Conservation (phyloP, 2,888 invertebrate genomes). For the Gastrophysa polygoni region DNA sequence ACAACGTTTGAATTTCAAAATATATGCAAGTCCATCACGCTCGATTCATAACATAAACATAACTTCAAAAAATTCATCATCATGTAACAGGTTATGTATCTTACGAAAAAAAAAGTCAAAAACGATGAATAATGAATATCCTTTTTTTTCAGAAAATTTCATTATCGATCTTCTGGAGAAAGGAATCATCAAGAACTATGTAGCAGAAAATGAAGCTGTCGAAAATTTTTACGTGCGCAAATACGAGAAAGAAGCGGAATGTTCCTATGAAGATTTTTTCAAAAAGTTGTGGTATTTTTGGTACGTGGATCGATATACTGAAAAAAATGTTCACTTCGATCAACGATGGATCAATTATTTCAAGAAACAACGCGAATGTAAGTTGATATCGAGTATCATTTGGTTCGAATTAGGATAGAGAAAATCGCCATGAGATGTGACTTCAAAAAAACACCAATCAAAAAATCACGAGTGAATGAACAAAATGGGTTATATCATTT, state of each 20-base stretch:
- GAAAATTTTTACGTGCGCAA: constrained; percentile 15
- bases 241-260: constrained; percentile 1
- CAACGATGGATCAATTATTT: constrained; percentile 26
- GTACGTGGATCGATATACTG: constrained; percentile 18
- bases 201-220: constrained; percentile 9
- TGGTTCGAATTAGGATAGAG: no score
- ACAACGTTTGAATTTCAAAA: no score
- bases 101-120: no score
- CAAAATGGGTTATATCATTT: no score
- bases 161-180: constrained; percentile 19
- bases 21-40: no score
- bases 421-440: no score
- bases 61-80: no score
- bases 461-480: no score
- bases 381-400: background rate
- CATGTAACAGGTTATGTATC: no score
- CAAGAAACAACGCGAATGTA: constrained; percentile 3
- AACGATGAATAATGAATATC: no score
- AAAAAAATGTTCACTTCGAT: constrained; percentile 21
- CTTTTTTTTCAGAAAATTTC: constrained; percentile 23
- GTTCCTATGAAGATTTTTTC: constrained; percentile 11
- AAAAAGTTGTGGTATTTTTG: constrained; percentile 23
- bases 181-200: constrained; percentile 15
- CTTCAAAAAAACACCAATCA: no score
- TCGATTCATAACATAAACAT: no score